phyloP scores from a whole-genome alignment of 1,140 invertebrate genomes.

The Drosophila carrolli region DNA sequence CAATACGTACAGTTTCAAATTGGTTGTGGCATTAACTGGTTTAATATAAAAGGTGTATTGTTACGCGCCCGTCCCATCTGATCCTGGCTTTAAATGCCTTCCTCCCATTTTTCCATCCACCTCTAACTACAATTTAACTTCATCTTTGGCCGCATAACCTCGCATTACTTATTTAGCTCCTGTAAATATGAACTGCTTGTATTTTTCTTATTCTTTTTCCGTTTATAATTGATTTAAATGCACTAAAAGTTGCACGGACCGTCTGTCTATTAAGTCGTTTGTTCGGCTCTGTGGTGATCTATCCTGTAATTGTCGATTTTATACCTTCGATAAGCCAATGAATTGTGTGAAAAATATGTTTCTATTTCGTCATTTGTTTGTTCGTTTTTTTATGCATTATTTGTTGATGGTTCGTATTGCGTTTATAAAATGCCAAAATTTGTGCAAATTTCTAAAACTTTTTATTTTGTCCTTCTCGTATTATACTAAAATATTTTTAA shows the following conservation, averaged over 20 bases:
- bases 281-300: conserved; percentile 25
- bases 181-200: conserved; percentile 71
- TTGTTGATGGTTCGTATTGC: conserved; percentile 42
- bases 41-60: conserved; percentile 50
- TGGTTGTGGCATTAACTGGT: conserved; percentile 35
- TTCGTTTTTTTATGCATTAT: conserved; percentile 54
- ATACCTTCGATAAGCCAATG: conserved; percentile 77
- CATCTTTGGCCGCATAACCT: conserved; percentile 73
- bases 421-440: conserved; percentile 82
- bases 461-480: conserved; percentile 38
- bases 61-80: conserved; percentile 11
- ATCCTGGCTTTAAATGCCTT: conserved; percentile 25
- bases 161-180: conserved; percentile 32
- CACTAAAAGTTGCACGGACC: conserved; percentile 82
- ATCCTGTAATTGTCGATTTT: conserved; percentile 37
- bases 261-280: conserved; percentile 46
- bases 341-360: conserved; percentile 72
- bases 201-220: conserved; percentile 24
- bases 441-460: conserved; percentile 80
- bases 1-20: conserved; percentile 67
- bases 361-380: conserved; percentile 55
- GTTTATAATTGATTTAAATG: conserved; percentile 66
- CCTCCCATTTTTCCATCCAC: conserved; percentile 12
- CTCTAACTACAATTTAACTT: conserved; percentile 73
- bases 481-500: conserved; percentile 77